Evolutionary conservation across 92 coral and sea anemone genomes (phyloP).

Genomic region (Hydrozoanthus gracilis): DNA sequence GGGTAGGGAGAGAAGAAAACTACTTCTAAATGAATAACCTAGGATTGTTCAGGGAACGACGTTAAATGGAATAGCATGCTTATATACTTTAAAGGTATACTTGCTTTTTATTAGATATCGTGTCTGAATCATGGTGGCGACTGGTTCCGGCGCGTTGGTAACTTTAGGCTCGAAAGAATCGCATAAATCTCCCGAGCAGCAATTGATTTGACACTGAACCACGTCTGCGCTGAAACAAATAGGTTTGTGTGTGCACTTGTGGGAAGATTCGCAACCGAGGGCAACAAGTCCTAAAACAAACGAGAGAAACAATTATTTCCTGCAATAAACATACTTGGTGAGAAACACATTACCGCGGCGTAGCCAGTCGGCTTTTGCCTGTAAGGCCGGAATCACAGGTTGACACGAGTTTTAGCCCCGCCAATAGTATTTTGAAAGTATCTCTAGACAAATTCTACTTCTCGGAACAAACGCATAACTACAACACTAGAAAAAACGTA

Average conservation of each 20-base stretch:
- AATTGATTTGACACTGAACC: background rate
- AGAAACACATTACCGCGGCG: background rate
- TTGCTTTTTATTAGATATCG: too few relatives aligned
- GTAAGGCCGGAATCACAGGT: background rate
- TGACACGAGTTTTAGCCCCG: too few relatives aligned
- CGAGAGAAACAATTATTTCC: background rate
- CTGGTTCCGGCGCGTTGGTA: background rate
- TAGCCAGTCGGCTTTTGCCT: too few relatives aligned
- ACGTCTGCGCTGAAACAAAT: background rate
- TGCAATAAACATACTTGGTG: background rate
- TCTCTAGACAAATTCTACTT: too few relatives aligned
- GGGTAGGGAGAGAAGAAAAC: too few relatives aligned
- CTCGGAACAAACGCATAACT: too few relatives aligned
- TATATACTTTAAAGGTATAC: too few relatives aligned
- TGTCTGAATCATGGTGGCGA: background rate
- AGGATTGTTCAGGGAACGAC: too few relatives aligned
- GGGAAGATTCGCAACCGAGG: background rate
- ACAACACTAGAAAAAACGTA: too few relatives aligned
- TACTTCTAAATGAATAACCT: too few relatives aligned
- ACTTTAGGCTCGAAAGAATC: background rate
- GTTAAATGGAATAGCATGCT: too few relatives aligned
- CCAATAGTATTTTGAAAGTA: too few relatives aligned
- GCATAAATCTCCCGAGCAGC: constrained; percentile 11
- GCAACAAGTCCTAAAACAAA: background rate
- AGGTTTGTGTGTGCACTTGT: constrained; percentile 25